These are phyloP conservation scores for Hermodice carunculata DNA, from an alignment of 2,888 invertebrate species.

Conservation along the genomic window DNA sequence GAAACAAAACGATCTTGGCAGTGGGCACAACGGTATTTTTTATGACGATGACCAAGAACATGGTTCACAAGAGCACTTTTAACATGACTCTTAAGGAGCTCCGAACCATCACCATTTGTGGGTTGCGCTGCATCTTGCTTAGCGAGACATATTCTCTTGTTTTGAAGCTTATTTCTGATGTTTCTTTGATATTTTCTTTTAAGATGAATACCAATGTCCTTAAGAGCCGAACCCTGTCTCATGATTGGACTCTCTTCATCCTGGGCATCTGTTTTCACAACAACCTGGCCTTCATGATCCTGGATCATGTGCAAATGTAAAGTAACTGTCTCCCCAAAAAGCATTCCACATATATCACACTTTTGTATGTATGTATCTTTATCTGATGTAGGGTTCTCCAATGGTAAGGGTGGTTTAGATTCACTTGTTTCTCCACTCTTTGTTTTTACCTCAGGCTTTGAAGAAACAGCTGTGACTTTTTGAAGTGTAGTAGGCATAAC, in stretches of 20 bases:
- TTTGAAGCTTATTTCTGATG: slow-evolving; percentile 7
- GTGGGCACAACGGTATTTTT: slow-evolving; percentile 60
- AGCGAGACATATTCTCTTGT: neutral
- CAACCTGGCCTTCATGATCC: slow-evolving; percentile 68
- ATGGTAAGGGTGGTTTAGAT: too few species aligned
- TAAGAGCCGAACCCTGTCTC: neutral
- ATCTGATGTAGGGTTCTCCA: too few species aligned
- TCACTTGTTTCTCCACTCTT: too few species aligned
- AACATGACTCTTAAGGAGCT: slow-evolving; percentile 22
- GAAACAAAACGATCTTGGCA: slow-evolving; percentile 60
- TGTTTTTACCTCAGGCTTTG: too few species aligned
- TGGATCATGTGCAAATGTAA: slow-evolving; percentile 72
- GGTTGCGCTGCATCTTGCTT: slow-evolving; percentile 25
- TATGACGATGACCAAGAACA: slow-evolving; percentile 65
- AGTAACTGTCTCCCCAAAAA: slow-evolving; percentile 67
- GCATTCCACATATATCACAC: slow-evolving; percentile 68
- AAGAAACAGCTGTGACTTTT: too few species aligned
- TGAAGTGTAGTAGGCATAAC: too few species aligned
- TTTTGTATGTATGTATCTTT: slow-evolving; percentile 36
- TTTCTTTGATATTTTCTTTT: slow-evolving; percentile 28
- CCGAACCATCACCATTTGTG: slow-evolving; percentile 2
- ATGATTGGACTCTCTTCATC: too few species aligned
- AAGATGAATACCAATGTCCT: slow-evolving; percentile 10
- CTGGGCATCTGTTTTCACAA: too few species aligned
- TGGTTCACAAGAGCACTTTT: slow-evolving; percentile 40